phyloP scores from a whole-genome alignment of 2,888 invertebrate genomes.

The Protonemura montana region DNA sequence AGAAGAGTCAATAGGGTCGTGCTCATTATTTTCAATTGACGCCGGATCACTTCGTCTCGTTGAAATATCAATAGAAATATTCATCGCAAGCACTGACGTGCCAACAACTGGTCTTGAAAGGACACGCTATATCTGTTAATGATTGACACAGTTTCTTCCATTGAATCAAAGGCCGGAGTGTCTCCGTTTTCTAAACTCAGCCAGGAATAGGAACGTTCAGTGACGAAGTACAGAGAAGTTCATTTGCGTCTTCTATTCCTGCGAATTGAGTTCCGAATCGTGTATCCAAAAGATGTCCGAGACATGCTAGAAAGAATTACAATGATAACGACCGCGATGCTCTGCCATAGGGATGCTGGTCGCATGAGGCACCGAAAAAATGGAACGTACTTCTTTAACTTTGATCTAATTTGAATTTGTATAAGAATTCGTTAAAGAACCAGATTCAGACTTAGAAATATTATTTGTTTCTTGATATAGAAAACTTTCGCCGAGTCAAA shows the following conservation, averaged over 20 bases:
- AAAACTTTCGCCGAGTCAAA: not conserved
- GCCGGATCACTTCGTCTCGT: no score
- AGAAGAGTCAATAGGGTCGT: no score
- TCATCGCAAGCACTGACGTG: not conserved
- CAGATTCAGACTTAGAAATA: not conserved
- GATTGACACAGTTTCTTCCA: not conserved
- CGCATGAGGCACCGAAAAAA: not conserved
- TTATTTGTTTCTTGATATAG: not conserved
- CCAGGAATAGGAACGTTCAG: not conserved
- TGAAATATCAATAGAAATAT: no score
- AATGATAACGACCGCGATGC: no score
- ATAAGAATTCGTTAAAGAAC: not conserved
- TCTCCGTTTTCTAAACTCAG: not conserved
- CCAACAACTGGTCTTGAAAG: not conserved
- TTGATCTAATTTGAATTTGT: not conserved
- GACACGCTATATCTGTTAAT: not conserved
- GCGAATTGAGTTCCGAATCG: not conserved
- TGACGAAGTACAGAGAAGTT: not conserved
- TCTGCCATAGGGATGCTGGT: not conserved
- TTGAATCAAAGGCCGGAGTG: not conserved
- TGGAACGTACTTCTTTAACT: not conserved
- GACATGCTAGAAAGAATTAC: not conserved
- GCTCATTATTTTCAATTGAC: no score
- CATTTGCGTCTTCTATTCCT: not conserved
- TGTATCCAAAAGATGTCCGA: not conserved